phyloP scores from a whole-genome alignment of 2,113 vertebrate species.

The Melanocharis versteri region DNA sequence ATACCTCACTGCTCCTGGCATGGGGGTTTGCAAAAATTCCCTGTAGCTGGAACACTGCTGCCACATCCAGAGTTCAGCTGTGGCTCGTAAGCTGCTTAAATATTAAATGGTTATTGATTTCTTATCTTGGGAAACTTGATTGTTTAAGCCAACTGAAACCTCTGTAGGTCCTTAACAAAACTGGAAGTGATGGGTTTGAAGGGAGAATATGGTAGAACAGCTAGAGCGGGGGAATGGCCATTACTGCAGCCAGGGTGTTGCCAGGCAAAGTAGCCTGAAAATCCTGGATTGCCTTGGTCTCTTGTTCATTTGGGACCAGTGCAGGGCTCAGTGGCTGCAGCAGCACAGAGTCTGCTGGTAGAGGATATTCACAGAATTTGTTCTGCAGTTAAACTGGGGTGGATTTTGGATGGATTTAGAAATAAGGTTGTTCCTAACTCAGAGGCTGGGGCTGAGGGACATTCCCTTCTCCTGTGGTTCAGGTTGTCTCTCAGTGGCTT shows the following conservation, averaged over 20 bases:
- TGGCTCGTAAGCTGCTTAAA: slow-evolving; percentile 31
- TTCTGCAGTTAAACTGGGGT: background rate
- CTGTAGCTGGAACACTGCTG: background rate
- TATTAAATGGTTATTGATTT: slow-evolving; percentile 54
- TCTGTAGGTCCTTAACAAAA: background rate
- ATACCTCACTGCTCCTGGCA: background rate
- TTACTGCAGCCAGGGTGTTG: background rate
- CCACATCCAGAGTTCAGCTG: background rate
- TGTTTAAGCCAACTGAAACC: background rate
- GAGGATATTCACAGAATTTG: background rate
- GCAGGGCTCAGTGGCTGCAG: background rate
- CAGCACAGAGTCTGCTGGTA: background rate
- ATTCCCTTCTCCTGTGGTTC: background rate
- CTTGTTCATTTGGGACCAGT: background rate
- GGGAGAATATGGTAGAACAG: background rate
- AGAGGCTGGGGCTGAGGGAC: background rate
- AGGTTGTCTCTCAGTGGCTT: background rate
- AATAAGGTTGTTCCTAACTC: background rate
- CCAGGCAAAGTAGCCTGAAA: background rate
- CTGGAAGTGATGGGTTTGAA: background rate
- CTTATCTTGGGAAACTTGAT: background rate
- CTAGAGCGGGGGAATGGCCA: background rate
- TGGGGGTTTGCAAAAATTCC: background rate
- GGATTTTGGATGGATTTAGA: background rate
- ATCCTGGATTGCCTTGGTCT: background rate